Evolutionary conservation across 2,888 invertebrate species (phyloP), one percentile per base, ranked within the genome.

Genomic region (Belgica antarctica): DNA sequence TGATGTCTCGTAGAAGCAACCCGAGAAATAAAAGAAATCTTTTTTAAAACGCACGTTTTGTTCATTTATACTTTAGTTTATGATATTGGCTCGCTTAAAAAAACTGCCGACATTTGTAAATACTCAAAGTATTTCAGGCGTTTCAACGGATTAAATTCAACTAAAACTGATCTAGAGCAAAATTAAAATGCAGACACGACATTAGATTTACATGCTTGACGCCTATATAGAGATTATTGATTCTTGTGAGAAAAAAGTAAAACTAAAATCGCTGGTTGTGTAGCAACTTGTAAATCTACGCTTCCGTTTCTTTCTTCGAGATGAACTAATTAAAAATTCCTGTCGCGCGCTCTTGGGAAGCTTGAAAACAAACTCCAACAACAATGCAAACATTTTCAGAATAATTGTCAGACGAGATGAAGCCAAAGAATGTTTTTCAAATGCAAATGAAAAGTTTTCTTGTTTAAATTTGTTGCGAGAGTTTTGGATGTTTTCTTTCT

Each of bases 371-470:
- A n/a, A n/a, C n/a, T n/a, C n/a, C n/a, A n/a, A n/a, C n/a, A n/a
- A n/a, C 2, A 52, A 52, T 52, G 52, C 52, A 52, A 52, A 52
- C 52, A 52, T 52, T 52, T 52, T 4, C 7, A 17, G 22, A 41
- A 31, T 31, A 41, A 41, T 41, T 41, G 41, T 52, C 22, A 52
- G 19, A 19, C 5, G 17, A 52, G 17, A 52, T 22, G 52, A 52
- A 52, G 52, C 22, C 22, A 22, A 27, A 46, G 34, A 65, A 41
- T 65, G 34, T 41, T 41, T 41, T 41, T 41, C 41, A 65, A 25
- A 65, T 65, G 41, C 63, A 65, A 65, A 65, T 36, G 25, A 46
- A 17, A 36, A 62, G 17, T 27, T 59, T 19, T 52, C 12, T 27
- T 27, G 22, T 52, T 22, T 52, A n/a, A 17, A 22, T n/a, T 52